Evolutionary conservation across 1,140 invertebrate species (phyloP), one percentile per base, ranked within the genome.

Genomic region (Grapholita molesta): DNA sequence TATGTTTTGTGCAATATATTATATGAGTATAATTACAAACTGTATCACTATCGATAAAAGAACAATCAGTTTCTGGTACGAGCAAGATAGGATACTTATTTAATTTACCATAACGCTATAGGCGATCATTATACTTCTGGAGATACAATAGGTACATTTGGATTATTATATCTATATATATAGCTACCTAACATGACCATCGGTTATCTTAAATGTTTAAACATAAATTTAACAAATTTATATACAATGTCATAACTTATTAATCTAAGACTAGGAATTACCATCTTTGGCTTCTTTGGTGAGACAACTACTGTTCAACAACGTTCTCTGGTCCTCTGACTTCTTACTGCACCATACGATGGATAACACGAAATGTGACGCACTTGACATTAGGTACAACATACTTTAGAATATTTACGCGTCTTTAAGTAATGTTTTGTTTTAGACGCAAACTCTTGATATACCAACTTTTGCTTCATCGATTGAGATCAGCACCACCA

Each of bases 41-140:
- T 18, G 15, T 5, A 48, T 21, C 42, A 5, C 15, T 6, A 48
- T 48, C 42, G 15, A 48, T 48, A 48, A 18, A 48, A 48, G 8
- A 48, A 6, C 42, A 53, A 74, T 71, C 24, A 68, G 25, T 28
- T 55, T 32, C 42, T 48, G 32, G 33, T 67, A 64, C 42, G 74
- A 74, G 71, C 73, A 70, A 52, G 67, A 65, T 67, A 64, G 15
- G 18, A 18, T 48, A 5, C 42, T 15, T 48, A 18, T n/a, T 48
- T 7, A n/a, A 48, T 12, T 18, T 1, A n/a, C 12, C 35, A 3
- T 9, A 15, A 9, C 9, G 11, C 3, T 9, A n/a, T n/a, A 38
- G 3, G 28, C 28, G 28, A 7, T 15, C 35, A 38, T 12, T 11
- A 42, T 35, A 35, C 35, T 8, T 0, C n/a, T 38, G 35, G 23